phyloP scores from a whole-genome alignment of 2,797 vertebrate genomes.

The Chrysocyon brachyurus region DNA sequence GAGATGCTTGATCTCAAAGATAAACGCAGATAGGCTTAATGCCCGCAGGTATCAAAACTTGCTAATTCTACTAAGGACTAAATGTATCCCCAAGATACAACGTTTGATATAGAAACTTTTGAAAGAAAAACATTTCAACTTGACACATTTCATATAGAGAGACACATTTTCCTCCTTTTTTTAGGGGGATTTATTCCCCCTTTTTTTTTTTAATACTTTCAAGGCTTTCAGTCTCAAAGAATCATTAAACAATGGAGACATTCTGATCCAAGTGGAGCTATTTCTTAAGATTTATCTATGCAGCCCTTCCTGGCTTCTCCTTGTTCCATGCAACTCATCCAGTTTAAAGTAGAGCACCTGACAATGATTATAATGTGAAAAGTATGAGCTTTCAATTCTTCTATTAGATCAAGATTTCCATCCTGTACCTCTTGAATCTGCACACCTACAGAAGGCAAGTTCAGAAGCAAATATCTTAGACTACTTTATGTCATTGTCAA shows the following conservation, averaged over 20 bases:
- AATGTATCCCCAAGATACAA: background rate
- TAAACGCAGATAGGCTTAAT: background rate
- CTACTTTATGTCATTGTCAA: background rate
- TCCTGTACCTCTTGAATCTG: background rate
- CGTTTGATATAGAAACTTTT: background rate
- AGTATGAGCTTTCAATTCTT: background rate
- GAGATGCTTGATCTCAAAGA: slow-evolving; percentile 17
- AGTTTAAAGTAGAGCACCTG: background rate
- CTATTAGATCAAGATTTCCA: background rate
- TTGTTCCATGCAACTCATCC: background rate
- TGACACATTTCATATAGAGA: background rate
- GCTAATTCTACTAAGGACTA: background rate
- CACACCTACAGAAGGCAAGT: background rate
- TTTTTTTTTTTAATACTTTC: slow-evolving; percentile 22
- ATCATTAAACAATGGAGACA: background rate
- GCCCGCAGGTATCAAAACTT: background rate
- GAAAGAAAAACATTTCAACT: slow-evolving; percentile 3
- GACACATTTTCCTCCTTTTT: background rate
- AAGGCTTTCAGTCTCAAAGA: slow-evolving; percentile 12
- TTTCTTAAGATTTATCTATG: background rate
- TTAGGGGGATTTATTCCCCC: background rate
- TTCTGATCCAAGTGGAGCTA: background rate
- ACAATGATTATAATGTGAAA: background rate
- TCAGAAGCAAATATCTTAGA: slow-evolving; percentile 10
- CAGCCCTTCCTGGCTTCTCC: background rate